Base-by-base conservation (phyloP, 2,113 vertebrate genomes). In the Thymallus thymallus region DNA sequence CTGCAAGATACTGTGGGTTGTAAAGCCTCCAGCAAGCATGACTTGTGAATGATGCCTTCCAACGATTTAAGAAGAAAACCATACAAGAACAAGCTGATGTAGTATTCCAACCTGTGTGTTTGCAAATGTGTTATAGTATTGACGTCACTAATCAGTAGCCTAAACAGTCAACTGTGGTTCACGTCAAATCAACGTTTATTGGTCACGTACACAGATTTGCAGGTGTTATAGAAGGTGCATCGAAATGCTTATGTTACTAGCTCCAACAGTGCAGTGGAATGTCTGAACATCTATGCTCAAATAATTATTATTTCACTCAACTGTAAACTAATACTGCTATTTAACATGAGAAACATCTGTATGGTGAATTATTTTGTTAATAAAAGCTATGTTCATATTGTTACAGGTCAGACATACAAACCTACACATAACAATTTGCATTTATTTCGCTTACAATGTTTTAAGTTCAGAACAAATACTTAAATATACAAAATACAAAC, bases 301-400 rank as follows among this genome's bases (percentile, higher is more conserved):
- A 70, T 81, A 75, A 75, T 74, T 56, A 48, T 74, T 74, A 26
- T 78, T 71, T 75, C 72, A 69, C 72, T 70, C 67, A 70, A 80
- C 68, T 83, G 78, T 82, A 76, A 84, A 85, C 75, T 64, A 84
- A 84, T 80, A 82, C 76, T 84, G 89, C 83, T 88, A 88, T 89
- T 91, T 88, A 86, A 91, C 83, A 85, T 80, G 58, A 86, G 87
- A 72, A 75, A 75, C 81, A 80, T 91, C 78, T 90, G 91, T 89
- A 86, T 74, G 86, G 88, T 91, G 87, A 88, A 83, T 78, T 86
- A 89, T 92, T 91, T 92, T 91, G 86, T 91, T 87, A 91, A 92
- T 92, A 91, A 93, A 93, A 87, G 68, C 75, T 61, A 86, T 85
- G 80, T 91, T 89, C 91, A 82, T 90, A 89, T 89, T 86, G 85